These are phyloP conservation scores for Hyalella azteca DNA, from an alignment of 2,888 invertebrate species.

Conservation along the genomic window DNA sequence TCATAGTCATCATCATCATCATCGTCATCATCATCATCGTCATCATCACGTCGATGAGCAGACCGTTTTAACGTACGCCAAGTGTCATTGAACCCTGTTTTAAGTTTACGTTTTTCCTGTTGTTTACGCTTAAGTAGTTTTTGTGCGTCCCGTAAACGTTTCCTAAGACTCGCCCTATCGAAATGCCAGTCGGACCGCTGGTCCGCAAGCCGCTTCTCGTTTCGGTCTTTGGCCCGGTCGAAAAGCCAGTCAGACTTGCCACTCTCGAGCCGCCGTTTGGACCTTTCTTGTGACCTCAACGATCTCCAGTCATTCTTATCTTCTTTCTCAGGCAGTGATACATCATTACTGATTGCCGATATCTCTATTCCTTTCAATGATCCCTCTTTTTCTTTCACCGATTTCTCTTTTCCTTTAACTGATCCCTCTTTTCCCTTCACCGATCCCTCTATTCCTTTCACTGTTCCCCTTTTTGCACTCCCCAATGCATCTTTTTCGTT, in stretches of 20 bases:
- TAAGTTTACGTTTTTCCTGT: neutral
- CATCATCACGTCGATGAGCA: neutral
- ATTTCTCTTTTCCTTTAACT: no score
- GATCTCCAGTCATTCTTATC: neutral
- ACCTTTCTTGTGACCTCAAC: neutral
- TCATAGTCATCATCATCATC: conserved; percentile 25
- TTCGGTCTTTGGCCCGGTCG: conserved; percentile 7
- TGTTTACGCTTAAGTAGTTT: conserved; percentile 9
- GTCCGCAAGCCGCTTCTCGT: neutral
- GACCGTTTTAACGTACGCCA: conserved; percentile 5
- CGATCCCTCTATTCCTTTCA: no score
- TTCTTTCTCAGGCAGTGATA: neutral
- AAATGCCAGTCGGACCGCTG: conserved; percentile 47
- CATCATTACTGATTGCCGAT: no score
- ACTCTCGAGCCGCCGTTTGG: neutral
- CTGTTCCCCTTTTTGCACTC: no score
- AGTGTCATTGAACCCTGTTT: conserved; percentile 1
- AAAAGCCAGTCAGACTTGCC: neutral
- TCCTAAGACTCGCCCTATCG: conserved; percentile 40
- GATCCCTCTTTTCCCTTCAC: no score
- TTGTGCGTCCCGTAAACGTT: neutral
- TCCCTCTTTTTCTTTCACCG: no score
- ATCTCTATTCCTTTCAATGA: no score
- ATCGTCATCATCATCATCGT: conserved; percentile 11
- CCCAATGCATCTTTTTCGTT: no score